These are phyloP conservation scores for Drosophila subpulchrella DNA, from an alignment of 1,140 invertebrate species.

Conservation along the genomic window DNA sequence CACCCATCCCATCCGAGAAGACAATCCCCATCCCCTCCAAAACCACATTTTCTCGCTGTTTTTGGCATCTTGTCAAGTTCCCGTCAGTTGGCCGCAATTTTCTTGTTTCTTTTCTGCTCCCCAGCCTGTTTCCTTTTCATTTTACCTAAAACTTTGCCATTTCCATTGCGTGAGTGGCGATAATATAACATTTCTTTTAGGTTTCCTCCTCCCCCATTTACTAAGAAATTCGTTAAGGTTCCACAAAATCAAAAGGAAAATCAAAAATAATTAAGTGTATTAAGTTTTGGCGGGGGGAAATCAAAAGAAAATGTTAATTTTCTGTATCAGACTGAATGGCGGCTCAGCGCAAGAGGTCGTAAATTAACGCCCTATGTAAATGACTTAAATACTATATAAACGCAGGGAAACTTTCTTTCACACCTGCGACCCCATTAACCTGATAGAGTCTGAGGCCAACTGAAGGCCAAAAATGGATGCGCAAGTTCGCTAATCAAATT, in stretches of 20 bases:
- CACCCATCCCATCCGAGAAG: conserved; percentile 11
- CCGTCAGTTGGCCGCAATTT: conserved; percentile 50
- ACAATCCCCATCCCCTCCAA: background rate
- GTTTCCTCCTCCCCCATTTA: background rate
- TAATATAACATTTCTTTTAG: conserved; percentile 49
- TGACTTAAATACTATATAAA: conserved; percentile 20
- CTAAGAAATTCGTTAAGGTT: conserved; percentile 12
- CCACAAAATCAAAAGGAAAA: conserved; percentile 4
- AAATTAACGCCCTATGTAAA: conserved; percentile 42
- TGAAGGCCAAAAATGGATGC: conserved; percentile 43
- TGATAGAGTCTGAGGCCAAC: conserved; percentile 23
- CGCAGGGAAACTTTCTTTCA: conserved; percentile 15
- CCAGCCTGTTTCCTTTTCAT: conserved; percentile 23
- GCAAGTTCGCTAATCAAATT: conserved; percentile 58
- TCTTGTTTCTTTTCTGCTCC: conserved; percentile 22
- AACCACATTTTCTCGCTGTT: conserved; percentile 63
- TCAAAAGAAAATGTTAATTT: conserved; percentile 29
- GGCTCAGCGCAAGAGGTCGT: conserved; percentile 15
- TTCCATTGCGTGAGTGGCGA: conserved; percentile 58
- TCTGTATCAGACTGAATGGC: conserved; percentile 20
- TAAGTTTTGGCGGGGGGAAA: conserved; percentile 1
- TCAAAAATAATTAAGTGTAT: conserved; percentile 30
- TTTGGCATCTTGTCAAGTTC: conserved; percentile 79
- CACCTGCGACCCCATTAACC: conserved; percentile 51
- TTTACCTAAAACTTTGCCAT: conserved; percentile 55